Evolutionary conservation across 1,140 invertebrate species (phyloP).

Genomic region (Drosophila bifasciata): DNA sequence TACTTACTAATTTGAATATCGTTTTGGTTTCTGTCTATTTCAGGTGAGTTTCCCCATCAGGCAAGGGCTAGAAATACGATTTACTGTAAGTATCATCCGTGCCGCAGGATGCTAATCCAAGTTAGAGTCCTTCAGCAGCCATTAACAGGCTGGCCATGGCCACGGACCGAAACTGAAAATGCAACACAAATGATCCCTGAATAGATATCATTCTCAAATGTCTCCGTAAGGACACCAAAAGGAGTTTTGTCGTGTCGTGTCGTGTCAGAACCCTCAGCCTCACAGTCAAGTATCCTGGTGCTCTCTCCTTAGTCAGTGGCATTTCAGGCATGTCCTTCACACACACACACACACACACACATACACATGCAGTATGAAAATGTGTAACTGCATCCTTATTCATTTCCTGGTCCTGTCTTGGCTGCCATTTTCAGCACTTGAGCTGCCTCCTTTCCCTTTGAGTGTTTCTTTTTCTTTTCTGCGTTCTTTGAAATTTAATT

Average conservation of each 20-base stretch:
- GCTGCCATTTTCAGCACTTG: conserved; percentile 56
- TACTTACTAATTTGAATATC: conserved; percentile 1
- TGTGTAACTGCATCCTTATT: conserved; percentile 46
- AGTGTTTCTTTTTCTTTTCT: conserved; percentile 13
- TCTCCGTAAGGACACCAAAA: too few species aligned
- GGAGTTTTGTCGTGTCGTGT: too few species aligned
- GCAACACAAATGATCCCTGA: conserved; percentile 28
- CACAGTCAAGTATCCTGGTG: conserved; percentile 31
- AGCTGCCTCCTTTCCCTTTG: conserved; percentile 16
- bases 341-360: conserved; percentile 11
- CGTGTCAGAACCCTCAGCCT: conserved; percentile 40
- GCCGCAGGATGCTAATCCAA: conserved; percentile 35
- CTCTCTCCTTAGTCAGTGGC: not conserved
- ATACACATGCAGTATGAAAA: conserved; percentile 12
- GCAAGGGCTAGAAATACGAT: conserved; percentile 29
- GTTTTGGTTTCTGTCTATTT: conserved; percentile 37
- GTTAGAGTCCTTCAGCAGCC: not conserved
- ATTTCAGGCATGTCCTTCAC: conserved; percentile 37
- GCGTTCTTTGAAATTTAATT: conserved; percentile 50
- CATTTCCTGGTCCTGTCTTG: conserved; percentile 36
- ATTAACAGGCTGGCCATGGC: too few species aligned
- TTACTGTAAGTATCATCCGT: conserved; percentile 69
- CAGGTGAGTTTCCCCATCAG: conserved; percentile 59
- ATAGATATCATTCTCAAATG: too few species aligned
- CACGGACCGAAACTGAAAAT: conserved; percentile 5